Evolutionary conservation across 2,113 vertebrate genomes (phyloP).

Genomic region (Amia ocellicauda): DNA sequence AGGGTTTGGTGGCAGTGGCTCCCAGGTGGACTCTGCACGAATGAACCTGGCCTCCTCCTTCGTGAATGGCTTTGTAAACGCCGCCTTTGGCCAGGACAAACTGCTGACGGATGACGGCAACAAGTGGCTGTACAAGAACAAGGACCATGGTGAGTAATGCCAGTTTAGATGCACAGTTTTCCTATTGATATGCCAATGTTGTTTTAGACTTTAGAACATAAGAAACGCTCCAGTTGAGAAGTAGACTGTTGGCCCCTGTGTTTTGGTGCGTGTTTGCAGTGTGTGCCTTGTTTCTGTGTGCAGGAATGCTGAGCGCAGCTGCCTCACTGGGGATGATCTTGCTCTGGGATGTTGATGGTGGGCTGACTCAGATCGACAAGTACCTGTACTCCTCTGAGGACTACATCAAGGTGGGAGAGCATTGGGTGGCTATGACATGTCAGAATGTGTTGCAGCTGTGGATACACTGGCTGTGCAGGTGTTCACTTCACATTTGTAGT

Average conservation of each 20-base stretch:
- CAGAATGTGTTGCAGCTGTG: neutral
- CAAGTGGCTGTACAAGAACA: conserved; percentile 99
- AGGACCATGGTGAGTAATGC: conserved; percentile 82
- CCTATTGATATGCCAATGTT: too few species aligned
- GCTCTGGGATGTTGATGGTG: conserved; percentile 95
- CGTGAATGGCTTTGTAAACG: conserved; percentile 96
- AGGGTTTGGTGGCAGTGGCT: conserved; percentile 95
- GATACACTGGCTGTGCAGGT: too few species aligned
- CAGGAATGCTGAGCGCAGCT: conserved; percentile 96
- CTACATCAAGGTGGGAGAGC: conserved; percentile 87
- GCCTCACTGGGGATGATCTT: conserved; percentile 94
- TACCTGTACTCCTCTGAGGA: conserved; percentile 97
- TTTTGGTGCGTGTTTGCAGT: neutral
- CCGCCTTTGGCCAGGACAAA: conserved; percentile 96
- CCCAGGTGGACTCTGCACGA: conserved; percentile 94
- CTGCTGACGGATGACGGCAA: conserved; percentile 96
- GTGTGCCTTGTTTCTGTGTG: conserved; percentile 25
- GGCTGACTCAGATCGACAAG: conserved; percentile 96
- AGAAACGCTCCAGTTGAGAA: too few species aligned
- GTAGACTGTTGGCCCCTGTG: neutral
- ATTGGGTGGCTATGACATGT: neutral
- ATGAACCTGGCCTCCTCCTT: conserved; percentile 98
- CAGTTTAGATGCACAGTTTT: neutral
- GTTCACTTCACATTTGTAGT: too few species aligned
- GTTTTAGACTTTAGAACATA: too few species aligned